These are phyloP conservation scores for Strigamia maritima DNA, from an alignment of 2,888 invertebrate genomes.

Conservation along the genomic window DNA sequence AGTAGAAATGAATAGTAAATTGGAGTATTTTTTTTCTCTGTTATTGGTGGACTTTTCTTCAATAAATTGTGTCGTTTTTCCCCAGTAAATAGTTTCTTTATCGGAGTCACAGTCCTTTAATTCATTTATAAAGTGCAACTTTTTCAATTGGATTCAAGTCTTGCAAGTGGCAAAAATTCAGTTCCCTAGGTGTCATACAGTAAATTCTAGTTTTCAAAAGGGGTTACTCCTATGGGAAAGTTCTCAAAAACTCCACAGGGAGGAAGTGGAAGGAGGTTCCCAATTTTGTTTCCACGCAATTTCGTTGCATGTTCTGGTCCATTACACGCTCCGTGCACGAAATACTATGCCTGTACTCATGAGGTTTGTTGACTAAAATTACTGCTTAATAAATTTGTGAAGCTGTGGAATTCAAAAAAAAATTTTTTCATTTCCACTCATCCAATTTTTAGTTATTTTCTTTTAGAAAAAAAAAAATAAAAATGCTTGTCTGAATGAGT, in stretches of 20 bases:
- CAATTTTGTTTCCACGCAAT: slow-evolving; percentile 23
- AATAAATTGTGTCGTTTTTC: background rate
- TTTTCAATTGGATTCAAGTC: background rate
- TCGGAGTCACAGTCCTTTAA: background rate
- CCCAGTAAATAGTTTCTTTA: background rate
- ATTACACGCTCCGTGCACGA: slow-evolving; percentile 19
- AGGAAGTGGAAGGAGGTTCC: background rate
- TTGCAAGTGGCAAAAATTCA: background rate
- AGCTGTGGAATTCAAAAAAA: background rate
- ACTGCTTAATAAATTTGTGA: background rate
- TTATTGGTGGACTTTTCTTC: background rate
- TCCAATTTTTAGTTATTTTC: background rate
- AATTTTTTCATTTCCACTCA: background rate
- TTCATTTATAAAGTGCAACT: background rate
- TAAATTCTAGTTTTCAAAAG: background rate
- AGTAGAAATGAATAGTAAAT: no score
- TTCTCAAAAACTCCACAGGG: slow-evolving; percentile 11
- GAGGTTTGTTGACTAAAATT: slow-evolving; percentile 18
- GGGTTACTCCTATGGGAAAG: slow-evolving; percentile 2
- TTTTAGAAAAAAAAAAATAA: background rate
- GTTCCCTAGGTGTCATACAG: background rate
- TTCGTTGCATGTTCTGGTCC: slow-evolving; percentile 19
- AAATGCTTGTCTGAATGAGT: background rate
- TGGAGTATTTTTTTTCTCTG: background rate
- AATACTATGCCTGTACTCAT: background rate